phyloP scores from a whole-genome alignment of 1,140 invertebrate genomes.

The Cyrtorhinus lividipennis region DNA sequence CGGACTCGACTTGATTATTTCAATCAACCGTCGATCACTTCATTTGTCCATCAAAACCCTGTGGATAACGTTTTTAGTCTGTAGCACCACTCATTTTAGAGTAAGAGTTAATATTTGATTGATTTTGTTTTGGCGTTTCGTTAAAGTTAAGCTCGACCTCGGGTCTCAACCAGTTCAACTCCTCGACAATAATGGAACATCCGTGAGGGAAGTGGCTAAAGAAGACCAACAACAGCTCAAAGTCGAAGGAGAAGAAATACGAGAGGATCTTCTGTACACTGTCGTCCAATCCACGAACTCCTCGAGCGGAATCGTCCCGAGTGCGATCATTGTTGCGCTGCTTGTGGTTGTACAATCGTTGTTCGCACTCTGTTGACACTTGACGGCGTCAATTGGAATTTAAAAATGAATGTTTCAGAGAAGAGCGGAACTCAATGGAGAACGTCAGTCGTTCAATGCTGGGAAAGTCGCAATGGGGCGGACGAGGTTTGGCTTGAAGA shows the following conservation, averaged over 20 bases:
- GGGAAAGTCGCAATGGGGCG: background rate
- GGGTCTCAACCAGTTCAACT: constrained; percentile 6
- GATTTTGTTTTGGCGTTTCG: constrained; percentile 9
- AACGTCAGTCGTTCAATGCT: background rate
- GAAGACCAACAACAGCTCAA: constrained; percentile 17
- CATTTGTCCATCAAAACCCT: no score
- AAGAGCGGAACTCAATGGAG: no score
- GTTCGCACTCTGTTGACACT: background rate
- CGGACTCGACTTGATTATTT: no score
- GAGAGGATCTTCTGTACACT: constrained; percentile 24
- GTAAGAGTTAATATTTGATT: no score
- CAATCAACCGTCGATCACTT: no score
- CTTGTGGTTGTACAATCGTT: background rate
- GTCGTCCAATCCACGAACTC: constrained; percentile 16
- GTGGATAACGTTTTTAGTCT: no score
- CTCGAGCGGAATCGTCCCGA: background rate
- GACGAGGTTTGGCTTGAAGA: no score
- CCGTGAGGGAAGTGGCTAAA: constrained; percentile 4
- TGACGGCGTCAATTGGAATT: no score
- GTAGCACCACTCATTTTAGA: no score
- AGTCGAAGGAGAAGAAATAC: constrained; percentile 23
- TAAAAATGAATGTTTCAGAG: no score
- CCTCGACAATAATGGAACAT: constrained; percentile 5
- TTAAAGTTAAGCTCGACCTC: constrained; percentile 19
- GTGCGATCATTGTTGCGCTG: background rate